A percentile compares a stretch with the other conserved stretches of the same genome.
phyloP scores from a whole-genome alignment of 2,113 vertebrate genomes.

The Microcebus murinus region DNA sequence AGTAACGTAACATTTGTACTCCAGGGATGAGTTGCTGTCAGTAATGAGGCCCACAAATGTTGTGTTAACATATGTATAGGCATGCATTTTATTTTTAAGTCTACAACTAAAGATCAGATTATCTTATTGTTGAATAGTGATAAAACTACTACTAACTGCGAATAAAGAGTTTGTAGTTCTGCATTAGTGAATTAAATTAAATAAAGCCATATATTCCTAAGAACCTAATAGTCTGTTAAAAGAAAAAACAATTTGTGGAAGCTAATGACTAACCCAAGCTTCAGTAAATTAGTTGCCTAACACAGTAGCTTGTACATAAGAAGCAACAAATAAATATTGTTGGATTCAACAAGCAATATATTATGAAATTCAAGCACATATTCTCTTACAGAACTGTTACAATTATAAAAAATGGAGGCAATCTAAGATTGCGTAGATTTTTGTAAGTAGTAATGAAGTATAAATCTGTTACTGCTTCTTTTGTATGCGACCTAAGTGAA shows the following conservation, averaged over 20 bases:
- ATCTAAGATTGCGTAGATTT: not conserved
- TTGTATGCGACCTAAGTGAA: not conserved
- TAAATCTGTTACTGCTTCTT: not conserved
- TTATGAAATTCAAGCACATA: constrained; percentile 7
- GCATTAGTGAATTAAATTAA: not conserved
- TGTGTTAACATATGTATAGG: not conserved
- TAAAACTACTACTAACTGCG: not conserved
- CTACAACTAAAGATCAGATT: not conserved
- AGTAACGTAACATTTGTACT: not conserved
- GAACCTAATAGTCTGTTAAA: not conserved
- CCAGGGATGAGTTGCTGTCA: not conserved
- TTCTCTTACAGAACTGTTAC: not conserved
- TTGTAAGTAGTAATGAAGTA: not conserved
- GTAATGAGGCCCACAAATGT: not conserved
- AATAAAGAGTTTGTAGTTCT: constrained; percentile 19
- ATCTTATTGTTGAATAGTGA: not conserved
- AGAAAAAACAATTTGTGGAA: not conserved
- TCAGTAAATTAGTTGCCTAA: constrained; percentile 12
- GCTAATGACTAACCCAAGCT: not conserved
- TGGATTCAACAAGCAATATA: not conserved
- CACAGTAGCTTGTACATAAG: not conserved
- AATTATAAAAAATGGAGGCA: constrained; percentile 10
- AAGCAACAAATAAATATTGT: not conserved
- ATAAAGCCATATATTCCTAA: not conserved
- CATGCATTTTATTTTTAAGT: not conserved